These are phyloP conservation scores for Catamblyrhynchus diadema DNA, from an alignment of 2,797 vertebrate genomes.

Conservation along the genomic window DNA sequence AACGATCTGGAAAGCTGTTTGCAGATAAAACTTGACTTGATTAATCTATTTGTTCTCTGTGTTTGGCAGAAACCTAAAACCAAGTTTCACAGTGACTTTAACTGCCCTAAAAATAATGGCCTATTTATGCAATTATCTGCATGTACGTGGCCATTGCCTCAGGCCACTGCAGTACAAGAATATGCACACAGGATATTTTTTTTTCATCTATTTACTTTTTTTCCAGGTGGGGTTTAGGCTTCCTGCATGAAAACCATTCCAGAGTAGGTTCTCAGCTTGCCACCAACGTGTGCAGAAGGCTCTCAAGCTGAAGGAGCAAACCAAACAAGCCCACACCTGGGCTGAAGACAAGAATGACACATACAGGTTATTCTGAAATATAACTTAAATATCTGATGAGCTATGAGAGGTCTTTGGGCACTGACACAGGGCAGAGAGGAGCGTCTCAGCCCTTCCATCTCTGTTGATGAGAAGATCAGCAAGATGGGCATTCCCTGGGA, in stretches of 20 bases:
- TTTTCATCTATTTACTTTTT: not conserved
- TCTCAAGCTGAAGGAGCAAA: not conserved
- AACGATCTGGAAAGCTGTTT: slow-evolving; percentile 49
- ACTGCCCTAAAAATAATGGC: slow-evolving; percentile 23
- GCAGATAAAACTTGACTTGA: slow-evolving; percentile 27
- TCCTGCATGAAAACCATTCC: not conserved
- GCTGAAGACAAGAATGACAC: not conserved
- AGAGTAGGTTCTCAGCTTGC: not conserved
- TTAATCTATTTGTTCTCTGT: slow-evolving; percentile 35
- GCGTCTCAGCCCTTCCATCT: not conserved
- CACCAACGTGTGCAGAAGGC: not conserved
- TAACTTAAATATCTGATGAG: not conserved
- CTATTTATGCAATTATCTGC: slow-evolving; percentile 21
- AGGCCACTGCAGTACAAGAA: not conserved
- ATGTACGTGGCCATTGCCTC: not conserved
- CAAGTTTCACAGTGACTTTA: slow-evolving; percentile 21
- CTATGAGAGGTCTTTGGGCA: accelerated
- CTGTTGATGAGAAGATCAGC: not conserved
- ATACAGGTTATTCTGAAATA: not conserved
- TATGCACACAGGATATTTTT: accelerated
- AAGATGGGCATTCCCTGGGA: not conserved
- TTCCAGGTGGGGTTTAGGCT: not conserved
- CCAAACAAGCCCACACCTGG: not conserved
- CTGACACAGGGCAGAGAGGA: not conserved
- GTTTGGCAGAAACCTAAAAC: slow-evolving; percentile 29